Evolutionary conservation across 1,140 invertebrate genomes (phyloP), one percentile per base, ranked within the genome.

Genomic region (Drosophila ercepeae): DNA sequence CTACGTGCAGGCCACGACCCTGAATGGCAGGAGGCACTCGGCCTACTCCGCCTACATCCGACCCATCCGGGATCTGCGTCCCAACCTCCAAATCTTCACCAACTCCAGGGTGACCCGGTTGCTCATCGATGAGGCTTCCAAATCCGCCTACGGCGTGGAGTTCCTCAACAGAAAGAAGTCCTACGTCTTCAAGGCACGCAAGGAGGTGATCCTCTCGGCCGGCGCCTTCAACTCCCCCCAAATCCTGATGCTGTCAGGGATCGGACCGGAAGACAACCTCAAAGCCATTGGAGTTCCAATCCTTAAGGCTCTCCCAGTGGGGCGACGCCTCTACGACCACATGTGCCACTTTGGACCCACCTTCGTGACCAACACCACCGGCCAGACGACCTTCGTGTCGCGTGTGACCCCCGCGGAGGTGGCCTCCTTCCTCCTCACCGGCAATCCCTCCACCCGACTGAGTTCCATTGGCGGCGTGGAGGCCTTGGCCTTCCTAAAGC

Each of bases 201-300:
- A 94, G 73, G 95, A 96, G 91, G 93, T 95, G 0, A 94, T 95
- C 29, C 45, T 95, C 6, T 94, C 95, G 29, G 95, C 95, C 7
- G 96, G 96, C 0, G 92, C 95, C 0, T 94, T 97, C 29, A 95
- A 95, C 84, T 95, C 96, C 1, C 95, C 96, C 0, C 96, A 97
- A 90, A 73, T 97, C 6, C 90, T 97, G 21, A 96, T 97, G 94
- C 92, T 97, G 0, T 96, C 95, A 1, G 97, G 97, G 0, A 92
- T 97, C 5, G 96, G 96, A 0, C 95, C 96, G 8, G 93, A 91
- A 76, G 76, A 92, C 32, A 92, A 94, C 63, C 77, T 98, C 1
- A 89, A 94, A 44, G 93, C 94, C 19, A 90, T 96, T 1, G 94
- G 94, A 0, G 95, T 97, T 19, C 92, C 93, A 0, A 91, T 95